These are phyloP conservation scores for Mactromeris polynyma DNA, from an alignment of 2,888 invertebrate species.

Conservation along the genomic window DNA sequence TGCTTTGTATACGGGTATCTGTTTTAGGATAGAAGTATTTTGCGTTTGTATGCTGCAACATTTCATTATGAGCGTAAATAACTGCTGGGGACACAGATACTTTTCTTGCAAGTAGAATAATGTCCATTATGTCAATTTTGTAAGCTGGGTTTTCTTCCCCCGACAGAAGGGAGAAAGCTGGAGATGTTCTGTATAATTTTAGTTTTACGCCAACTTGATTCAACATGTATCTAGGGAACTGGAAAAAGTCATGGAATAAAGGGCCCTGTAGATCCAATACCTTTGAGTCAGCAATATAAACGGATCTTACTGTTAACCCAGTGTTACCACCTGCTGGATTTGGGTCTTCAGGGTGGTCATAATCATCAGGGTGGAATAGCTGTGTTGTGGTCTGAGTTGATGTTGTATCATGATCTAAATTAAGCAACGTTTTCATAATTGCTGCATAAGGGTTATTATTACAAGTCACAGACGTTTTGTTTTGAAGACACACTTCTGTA, in stretches of 20 bases:
- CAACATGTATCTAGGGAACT: constrained; percentile 44
- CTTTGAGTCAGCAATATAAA: constrained; percentile 31
- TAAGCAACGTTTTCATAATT: constrained; percentile 58
- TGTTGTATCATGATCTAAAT: constrained; percentile 45
- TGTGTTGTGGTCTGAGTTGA: constrained; percentile 50
- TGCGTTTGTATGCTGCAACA: constrained; percentile 48
- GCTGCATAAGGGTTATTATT: constrained; percentile 60
- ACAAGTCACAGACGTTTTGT: constrained; percentile 49
- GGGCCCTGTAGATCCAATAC: constrained; percentile 58
- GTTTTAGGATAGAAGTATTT: constrained; percentile 42
- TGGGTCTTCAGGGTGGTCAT: constrained; percentile 38
- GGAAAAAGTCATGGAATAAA: constrained; percentile 51
- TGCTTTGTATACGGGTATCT: constrained; percentile 39
- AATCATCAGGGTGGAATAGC: constrained; percentile 46
- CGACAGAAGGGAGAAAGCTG: constrained; percentile 51
- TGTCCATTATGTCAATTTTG: constrained; percentile 42
- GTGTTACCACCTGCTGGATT: constrained; percentile 46
- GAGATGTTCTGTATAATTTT: constrained; percentile 55
- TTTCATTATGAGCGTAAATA: constrained; percentile 55
- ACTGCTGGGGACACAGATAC: constrained; percentile 59
- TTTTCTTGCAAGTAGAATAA: constrained; percentile 50
- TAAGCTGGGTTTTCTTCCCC: constrained; percentile 19
- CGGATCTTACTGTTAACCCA: constrained; percentile 42
- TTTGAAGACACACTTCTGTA: constrained; percentile 60
- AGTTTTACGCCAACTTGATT: constrained; percentile 66